Evolutionary conservation across 1,140 invertebrate genomes (phyloP).

Genomic region (Eumeta japonica): DNA sequence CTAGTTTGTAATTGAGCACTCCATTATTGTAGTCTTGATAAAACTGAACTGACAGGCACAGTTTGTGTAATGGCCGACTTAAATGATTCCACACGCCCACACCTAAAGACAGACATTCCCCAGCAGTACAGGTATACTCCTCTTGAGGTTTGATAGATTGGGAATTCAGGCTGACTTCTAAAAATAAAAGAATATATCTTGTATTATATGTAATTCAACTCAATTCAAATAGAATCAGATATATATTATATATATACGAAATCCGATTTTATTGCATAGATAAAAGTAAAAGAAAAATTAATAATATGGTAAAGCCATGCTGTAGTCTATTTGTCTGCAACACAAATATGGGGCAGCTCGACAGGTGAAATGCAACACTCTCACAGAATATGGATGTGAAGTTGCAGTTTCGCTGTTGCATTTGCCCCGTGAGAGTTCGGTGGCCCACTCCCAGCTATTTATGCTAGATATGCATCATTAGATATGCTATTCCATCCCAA

Average conservation of each 20-base stretch:
- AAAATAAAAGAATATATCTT: conserved; percentile 8
- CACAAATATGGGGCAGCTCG: too few relatives aligned
- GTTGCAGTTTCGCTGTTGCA: too few relatives aligned
- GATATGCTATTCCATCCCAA: too few relatives aligned
- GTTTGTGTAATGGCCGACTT: conserved; percentile 65
- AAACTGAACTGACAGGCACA: conserved; percentile 76
- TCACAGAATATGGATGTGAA: too few relatives aligned
- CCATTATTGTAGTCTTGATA: conserved; percentile 92
- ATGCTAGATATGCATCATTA: too few relatives aligned
- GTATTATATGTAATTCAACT: not conserved
- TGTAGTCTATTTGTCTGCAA: too few relatives aligned
- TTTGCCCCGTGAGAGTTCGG: too few relatives aligned
- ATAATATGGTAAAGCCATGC: too few relatives aligned
- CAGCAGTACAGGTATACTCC: conserved; percentile 69
- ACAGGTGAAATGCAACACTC: too few relatives aligned
- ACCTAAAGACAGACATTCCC: conserved; percentile 72
- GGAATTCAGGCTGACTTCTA: conserved; percentile 66
- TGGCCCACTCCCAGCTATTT: too few relatives aligned
- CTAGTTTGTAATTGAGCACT: conserved; percentile 77
- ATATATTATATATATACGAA: too few relatives aligned
- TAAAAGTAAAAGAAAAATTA: conserved; percentile 1
- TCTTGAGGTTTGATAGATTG: conserved; percentile 69
- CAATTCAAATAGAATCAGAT: not conserved
- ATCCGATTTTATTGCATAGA: too few relatives aligned
- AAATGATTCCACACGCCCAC: conserved; percentile 75